Percentiles rank a stretch among this genome's conserved stretches.
Evolutionary conservation across 2,113 vertebrate genomes (phyloP).

Genomic region (Platycercus adscitus): DNA sequence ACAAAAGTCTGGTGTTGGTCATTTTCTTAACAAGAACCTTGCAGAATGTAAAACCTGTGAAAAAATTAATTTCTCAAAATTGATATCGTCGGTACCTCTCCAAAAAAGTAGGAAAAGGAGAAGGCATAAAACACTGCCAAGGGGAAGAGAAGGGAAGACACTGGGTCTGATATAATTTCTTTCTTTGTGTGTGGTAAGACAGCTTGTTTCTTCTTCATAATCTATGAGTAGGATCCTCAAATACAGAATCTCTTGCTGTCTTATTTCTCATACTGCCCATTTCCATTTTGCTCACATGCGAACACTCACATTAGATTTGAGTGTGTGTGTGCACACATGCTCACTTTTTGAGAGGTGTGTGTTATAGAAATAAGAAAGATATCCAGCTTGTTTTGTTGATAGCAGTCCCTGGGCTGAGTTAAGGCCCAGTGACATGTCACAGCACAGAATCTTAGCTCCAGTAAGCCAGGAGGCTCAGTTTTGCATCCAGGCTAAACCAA

Average conservation of each 20-base stretch:
- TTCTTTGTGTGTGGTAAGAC: neutral
- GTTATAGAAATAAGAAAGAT: neutral
- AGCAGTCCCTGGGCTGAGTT: slow-evolving; percentile 59
- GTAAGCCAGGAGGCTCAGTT: slow-evolving; percentile 31
- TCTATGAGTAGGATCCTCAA: neutral
- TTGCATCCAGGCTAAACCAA: neutral
- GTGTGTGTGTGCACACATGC: fast-evolving
- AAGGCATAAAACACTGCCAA: neutral
- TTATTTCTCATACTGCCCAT: neutral
- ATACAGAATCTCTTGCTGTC: neutral
- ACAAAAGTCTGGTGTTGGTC: neutral
- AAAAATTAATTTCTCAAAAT: neutral
- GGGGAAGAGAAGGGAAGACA: neutral
- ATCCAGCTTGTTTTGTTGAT: neutral
- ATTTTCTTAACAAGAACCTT: neutral
- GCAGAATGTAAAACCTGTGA: neutral
- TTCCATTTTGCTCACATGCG: neutral
- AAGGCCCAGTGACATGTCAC: slow-evolving; percentile 60
- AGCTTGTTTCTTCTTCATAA: neutral
- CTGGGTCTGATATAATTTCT: neutral
- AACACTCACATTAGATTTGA: neutral
- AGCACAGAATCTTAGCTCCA: slow-evolving; percentile 53
- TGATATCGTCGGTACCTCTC: neutral
- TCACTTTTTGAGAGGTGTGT: neutral
- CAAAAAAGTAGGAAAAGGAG: neutral